phyloP scores from a whole-genome alignment of 92 coral and sea anemone species.

The Micromussa lordhowensis region DNA sequence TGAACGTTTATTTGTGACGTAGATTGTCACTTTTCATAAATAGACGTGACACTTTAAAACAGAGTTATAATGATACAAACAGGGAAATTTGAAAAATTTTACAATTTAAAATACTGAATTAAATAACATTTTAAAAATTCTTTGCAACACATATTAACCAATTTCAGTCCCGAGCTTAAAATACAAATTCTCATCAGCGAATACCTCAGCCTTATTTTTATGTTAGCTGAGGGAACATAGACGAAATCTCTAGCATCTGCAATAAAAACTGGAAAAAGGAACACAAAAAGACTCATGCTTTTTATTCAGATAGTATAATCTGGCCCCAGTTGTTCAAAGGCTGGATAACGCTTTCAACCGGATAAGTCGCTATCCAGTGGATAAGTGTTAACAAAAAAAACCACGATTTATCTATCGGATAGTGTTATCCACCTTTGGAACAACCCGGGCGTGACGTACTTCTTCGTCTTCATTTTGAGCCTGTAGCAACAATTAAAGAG shows the following conservation, averaged over 20 bases:
- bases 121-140: background rate
- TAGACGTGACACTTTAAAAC: background rate
- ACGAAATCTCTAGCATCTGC: background rate
- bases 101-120: too few relatives aligned
- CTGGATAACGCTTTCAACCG: too few relatives aligned
- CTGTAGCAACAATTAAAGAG: background rate
- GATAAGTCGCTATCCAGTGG: too few relatives aligned
- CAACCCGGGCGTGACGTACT: background rate
- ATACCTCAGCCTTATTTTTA: background rate
- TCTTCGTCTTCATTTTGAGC: background rate
- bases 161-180: background rate
- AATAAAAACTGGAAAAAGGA: background rate
- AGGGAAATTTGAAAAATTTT: background rate
- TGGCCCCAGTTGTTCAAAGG: too few relatives aligned
- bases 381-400: too few relatives aligned
- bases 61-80: background rate
- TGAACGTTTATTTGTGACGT: conserved; percentile 9
- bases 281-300: background rate
- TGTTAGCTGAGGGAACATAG: background rate
- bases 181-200: background rate
- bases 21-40: background rate
- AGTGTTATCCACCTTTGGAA: too few relatives aligned
- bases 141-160: background rate
- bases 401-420: too few relatives aligned
- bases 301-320: conserved; percentile 4